Evolutionary conservation across 64 coral and sea anemone species (phyloP), one percentile per base, ranked within the genome.

Genomic region (Dendrophyllia cribrosa): DNA sequence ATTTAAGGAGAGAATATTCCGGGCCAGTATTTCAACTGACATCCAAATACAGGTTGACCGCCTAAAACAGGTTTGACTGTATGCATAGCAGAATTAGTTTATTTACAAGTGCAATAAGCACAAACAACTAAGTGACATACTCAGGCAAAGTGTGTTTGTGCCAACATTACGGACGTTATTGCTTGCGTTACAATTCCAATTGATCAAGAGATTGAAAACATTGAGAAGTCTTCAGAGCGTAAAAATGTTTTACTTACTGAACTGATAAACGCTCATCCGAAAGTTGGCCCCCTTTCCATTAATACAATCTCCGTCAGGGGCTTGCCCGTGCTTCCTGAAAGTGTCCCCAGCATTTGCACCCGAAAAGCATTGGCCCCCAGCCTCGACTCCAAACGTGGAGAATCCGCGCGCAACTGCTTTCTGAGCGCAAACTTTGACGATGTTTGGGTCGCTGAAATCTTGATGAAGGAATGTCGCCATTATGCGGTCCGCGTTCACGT

Each of bases 351-450:
- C 77, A 56, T 56, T 81, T 56, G 21, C 51, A 61, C 77, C 77
- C 13, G 77, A 81, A 44, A 81, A 81, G n/a, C 77, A 81, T 51
- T 81, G 53, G 52, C 77, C 77, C 13, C 53, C 5, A 43, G 53
- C 77, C 77, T 81, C 77, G 12, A 81, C 77, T 81, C 77, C 77
- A 59, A 81, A 81, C 77, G 58, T 51, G 47, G 21, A 56, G 34
- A 59, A 81, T 15, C 77, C 77, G n/a, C 4, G 20, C 0, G 21
- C 77, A 43, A n/a, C 56, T 59, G 77, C 77, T 59, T 59, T 81
- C 77, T 81, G 47, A 34, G 77, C 8, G 52, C 77, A 81, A 23
- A 16, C 14, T 5, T 81, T 55, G 23, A 81, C 77, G 26, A 81
- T 60, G n/a, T 24, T 81, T 43, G 77, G 9, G 9, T 44, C 59